These are phyloP conservation scores for Geophilus truncorum DNA, from an alignment of 2,888 invertebrate genomes.

Conservation along the genomic window DNA sequence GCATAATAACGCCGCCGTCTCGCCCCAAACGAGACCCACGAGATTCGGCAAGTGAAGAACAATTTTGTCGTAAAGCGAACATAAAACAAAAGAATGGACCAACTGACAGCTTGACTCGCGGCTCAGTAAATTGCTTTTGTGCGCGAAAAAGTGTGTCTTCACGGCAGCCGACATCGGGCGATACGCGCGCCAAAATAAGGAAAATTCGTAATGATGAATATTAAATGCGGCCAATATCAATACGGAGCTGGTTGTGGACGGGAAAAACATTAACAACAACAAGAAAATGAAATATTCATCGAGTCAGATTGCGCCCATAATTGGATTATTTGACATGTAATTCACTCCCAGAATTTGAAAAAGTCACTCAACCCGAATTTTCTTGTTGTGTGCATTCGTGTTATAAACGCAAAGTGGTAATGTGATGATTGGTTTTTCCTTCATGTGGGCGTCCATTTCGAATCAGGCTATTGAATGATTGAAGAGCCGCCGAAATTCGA, in stretches of 20 bases:
- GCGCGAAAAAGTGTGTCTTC: not conserved
- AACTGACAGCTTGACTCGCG: constrained; percentile 11
- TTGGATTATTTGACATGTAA: too few species aligned
- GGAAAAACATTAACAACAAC: not conserved
- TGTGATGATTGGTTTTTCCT: not conserved
- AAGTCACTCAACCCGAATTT: not conserved
- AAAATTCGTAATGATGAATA: not conserved
- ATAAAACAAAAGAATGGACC: constrained; percentile 16
- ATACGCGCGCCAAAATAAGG: not conserved
- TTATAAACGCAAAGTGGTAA: not conserved
- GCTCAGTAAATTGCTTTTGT: not conserved
- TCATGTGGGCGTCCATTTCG: constrained; percentile 1
- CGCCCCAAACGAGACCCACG: constrained; percentile 16
- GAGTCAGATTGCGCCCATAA: not conserved
- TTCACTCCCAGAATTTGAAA: not conserved
- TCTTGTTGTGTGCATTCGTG: not conserved
- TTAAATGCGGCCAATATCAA: too few species aligned
- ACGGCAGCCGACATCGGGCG: not conserved
- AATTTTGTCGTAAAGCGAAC: constrained; percentile 11
- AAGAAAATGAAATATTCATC: not conserved
- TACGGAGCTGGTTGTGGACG: not conserved
- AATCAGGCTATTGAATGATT: constrained; percentile 7
- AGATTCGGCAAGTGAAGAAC: not conserved
- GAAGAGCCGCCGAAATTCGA: not conserved
- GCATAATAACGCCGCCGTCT: constrained; percentile 20